Evolutionary conservation across 2,113 vertebrate species (phyloP).

Genomic region (Stomatorhinus ivindoensis): DNA sequence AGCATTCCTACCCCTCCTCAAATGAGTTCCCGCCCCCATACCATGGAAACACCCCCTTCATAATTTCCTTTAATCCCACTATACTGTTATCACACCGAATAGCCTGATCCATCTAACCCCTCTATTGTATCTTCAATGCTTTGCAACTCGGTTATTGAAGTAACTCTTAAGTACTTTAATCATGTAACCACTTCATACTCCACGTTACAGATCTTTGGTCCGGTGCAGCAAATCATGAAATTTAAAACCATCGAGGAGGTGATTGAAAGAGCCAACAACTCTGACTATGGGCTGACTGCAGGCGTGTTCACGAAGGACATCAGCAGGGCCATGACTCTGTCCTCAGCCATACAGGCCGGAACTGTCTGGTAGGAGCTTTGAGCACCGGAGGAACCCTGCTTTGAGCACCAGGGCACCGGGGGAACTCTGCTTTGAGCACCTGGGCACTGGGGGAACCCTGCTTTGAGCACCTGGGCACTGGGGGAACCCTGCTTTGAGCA

Average conservation of each 20-base stretch:
- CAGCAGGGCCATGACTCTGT: constrained; percentile 89
- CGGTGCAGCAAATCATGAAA: constrained; percentile 93
- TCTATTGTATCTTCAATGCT: not conserved
- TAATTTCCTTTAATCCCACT: not conserved
- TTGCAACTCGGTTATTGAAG: constrained; percentile 60
- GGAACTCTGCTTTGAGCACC: not conserved
- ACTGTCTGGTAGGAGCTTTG: constrained; percentile 81
- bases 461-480: not conserved
- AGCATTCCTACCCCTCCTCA: not conserved
- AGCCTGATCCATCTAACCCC: not conserved
- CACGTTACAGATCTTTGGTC: constrained; percentile 85
- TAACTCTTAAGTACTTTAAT: constrained; percentile 70
- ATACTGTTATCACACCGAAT: not conserved
- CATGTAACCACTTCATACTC: not conserved
- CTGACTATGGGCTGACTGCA: constrained; percentile 85
- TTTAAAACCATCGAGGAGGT: constrained; percentile 96
- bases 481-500: not conserved
- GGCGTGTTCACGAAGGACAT: constrained; percentile 94
- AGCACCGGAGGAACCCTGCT: not conserved
- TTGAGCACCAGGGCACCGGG: not conserved
- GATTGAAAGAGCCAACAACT: constrained; percentile 94
- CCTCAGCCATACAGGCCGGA: constrained; percentile 90
- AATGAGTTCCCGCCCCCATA: not conserved
- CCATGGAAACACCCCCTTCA: not conserved
- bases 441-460: not conserved